phyloP scores from a whole-genome alignment of 2,113 vertebrate species.

The Setophaga petechia region DNA sequence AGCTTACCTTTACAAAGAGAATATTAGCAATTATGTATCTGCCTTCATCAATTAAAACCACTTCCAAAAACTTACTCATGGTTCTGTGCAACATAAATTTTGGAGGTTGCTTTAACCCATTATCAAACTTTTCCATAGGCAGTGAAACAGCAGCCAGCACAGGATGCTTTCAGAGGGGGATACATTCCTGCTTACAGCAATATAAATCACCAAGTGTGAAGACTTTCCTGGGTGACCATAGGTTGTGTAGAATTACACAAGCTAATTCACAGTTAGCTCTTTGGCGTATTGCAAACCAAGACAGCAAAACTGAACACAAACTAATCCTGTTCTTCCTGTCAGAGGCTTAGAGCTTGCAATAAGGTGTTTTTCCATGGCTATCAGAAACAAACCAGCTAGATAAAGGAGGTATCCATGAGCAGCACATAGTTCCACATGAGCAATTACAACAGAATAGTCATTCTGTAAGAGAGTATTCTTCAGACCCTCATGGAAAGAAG shows the following conservation, averaged over 20 bases:
- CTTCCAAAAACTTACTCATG: background rate
- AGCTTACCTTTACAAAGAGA: background rate
- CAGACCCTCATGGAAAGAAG: background rate
- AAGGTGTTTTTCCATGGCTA: background rate
- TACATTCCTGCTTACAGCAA: background rate
- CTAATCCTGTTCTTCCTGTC: background rate
- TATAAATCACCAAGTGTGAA: background rate
- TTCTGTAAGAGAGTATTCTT: background rate
- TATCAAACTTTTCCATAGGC: background rate
- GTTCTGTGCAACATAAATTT: background rate
- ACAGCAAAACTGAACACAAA: background rate
- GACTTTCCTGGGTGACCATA: background rate
- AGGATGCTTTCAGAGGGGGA: background rate
- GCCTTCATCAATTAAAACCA: background rate
- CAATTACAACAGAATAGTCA: background rate
- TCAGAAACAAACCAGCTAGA: background rate
- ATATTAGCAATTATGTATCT: background rate
- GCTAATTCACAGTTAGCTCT: background rate
- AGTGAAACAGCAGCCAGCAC: background rate
- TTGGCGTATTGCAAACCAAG: background rate
- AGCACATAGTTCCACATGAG: background rate
- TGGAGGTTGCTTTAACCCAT: background rate
- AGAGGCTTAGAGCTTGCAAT: background rate
- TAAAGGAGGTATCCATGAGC: background rate
- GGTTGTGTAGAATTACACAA: background rate